Evolutionary conservation across 2,888 invertebrate genomes (phyloP), one percentile per base, ranked within the genome.

Genomic region (Ormia ochracea): DNA sequence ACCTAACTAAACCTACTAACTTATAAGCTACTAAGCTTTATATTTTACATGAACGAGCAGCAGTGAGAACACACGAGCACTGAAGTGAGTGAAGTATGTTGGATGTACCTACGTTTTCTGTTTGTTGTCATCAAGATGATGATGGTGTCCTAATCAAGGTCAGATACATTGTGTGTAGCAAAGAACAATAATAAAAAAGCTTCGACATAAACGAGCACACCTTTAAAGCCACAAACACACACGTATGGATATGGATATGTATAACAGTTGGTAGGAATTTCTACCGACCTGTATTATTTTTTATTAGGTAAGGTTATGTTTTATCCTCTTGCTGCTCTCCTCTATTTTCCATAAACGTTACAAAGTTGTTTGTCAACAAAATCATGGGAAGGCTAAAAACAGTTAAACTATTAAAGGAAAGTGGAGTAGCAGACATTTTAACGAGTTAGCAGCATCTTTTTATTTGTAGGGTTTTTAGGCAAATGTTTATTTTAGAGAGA

Each of bases 91-190:
- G 58, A 33, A 41, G 48, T 19, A 14, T 52, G 56, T 54, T 17
- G 43, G 43, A 73, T 69, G 52, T 45, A 70, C 33, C 23, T n/a
- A 43, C 54, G 28, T 17, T 33, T 77, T 52, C 68, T 63, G 12
- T 21, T 59, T 66, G 23, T 23, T 63, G 52, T 43, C 33, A 52
- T 52, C 26, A 54, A 43, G 28, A 70, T 59, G 54, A 72, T 68
- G 59, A 76, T 76, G 70, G 75, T 80, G 80, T 80, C 80, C 80
- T 80, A 76, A 72, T 80, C 75, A 80, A 80, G 80, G 80, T 80
- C 80, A 80, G 76, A 76, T 72, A n/a, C 48, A 56, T 65, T 65
- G 17, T 65, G 54, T 54, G 48, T 38, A 68, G 52, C 33, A 59
- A 26, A 31, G 33, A 61, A 76, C 33, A 63, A 68, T 21, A 75